Conservation (phyloP, 2,113 vertebrate genomes). For the Herpetotheres cachinnans region DNA sequence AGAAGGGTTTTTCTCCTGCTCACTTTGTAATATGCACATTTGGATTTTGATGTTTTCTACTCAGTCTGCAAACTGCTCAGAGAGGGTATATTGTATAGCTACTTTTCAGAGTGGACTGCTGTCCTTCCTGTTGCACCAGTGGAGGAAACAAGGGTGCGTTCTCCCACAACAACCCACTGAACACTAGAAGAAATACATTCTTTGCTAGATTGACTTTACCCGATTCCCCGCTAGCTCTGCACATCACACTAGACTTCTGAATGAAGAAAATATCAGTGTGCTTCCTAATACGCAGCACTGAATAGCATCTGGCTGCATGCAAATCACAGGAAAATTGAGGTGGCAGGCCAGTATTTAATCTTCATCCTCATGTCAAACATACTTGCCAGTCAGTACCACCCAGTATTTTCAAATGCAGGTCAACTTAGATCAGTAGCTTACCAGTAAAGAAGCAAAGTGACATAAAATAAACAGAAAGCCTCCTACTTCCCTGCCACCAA, state of each 20-base stretch:
- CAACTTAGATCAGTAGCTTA: constrained; percentile 7
- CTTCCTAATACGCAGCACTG: background rate
- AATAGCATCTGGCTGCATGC: background rate
- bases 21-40: background rate
- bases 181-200: background rate
- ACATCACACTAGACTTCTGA: background rate
- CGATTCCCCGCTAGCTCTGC: background rate
- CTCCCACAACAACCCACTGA: fast-evolving
- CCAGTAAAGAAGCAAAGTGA: background rate
- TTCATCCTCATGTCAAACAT: background rate
- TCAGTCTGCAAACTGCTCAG: background rate
- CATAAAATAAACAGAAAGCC: background rate
- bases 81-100: background rate
- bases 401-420: background rate
- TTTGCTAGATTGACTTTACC: background rate
- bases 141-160: background rate
- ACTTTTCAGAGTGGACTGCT: background rate
- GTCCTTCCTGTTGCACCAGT: fast-evolving
- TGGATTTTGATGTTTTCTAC: background rate
- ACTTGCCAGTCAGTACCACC: background rate
- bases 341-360: background rate
- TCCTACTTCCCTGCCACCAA: background rate
- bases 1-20: background rate
- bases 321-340: background rate
- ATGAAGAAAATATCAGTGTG: background rate